phyloP scores from a whole-genome alignment of 2,797 vertebrate genomes.

The Esox masquinongy region DNA sequence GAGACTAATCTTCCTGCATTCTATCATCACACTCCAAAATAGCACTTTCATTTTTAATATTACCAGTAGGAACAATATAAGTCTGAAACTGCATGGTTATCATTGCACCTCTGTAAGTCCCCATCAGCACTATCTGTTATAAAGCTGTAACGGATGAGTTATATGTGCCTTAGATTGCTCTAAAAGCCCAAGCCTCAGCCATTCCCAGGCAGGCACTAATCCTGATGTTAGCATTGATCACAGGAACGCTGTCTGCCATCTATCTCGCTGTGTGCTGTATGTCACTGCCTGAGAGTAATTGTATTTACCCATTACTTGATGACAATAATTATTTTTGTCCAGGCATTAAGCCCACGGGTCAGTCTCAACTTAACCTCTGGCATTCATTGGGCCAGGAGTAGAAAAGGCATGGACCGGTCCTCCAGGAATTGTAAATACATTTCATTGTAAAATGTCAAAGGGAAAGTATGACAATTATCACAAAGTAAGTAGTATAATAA shows the following conservation, averaged over 20 bases:
- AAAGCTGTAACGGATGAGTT: constrained; percentile 5
- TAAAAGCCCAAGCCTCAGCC: constrained; percentile 8
- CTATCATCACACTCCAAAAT: not conserved
- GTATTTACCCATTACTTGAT: constrained; percentile 17
- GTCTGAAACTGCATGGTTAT: not conserved
- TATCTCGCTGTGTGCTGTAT: constrained; percentile 4
- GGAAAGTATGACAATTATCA: not conserved
- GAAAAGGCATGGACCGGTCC: not conserved
- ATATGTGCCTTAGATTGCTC: constrained; percentile 1
- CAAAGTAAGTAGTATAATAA: not conserved
- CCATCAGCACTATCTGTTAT: not conserved
- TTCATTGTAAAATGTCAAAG: constrained; percentile 12
- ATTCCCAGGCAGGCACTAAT: not conserved
- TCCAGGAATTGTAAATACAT: not conserved
- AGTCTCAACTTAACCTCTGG: constrained; percentile 7
- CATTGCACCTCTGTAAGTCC: not conserved
- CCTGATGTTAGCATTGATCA: not conserved
- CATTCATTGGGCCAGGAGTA: constrained; percentile 4
- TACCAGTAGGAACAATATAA: not conserved
- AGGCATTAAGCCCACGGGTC: constrained; percentile 13
- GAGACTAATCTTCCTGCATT: not conserved
- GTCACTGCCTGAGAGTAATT: constrained; percentile 2
- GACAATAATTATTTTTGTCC: constrained; percentile 12
- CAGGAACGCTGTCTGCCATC: not conserved
- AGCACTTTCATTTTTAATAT: not conserved